These are phyloP conservation scores for Eupithecia pulchellata DNA, from an alignment of 2,888 invertebrate genomes.

Conservation along the genomic window DNA sequence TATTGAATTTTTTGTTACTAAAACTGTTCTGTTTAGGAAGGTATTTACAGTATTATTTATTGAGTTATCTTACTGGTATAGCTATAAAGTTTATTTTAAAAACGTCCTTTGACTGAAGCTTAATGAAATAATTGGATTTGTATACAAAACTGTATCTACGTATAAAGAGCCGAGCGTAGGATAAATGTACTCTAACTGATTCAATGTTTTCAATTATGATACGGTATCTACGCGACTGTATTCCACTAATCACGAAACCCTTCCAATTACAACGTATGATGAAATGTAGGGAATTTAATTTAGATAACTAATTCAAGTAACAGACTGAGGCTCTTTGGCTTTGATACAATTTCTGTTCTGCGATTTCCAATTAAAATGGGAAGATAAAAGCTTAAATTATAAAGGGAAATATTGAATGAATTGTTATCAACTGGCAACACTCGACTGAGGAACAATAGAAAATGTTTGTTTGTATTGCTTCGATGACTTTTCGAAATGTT, in stretches of 20 bases:
- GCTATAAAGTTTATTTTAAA: too few species aligned
- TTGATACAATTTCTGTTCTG: slow-evolving; percentile 19
- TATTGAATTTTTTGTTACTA: too few species aligned
- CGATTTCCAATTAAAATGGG: slow-evolving; percentile 16
- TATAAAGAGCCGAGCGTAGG: background rate
- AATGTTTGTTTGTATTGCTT: background rate
- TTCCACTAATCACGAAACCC: slow-evolving; percentile 12
- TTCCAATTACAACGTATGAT: slow-evolving; percentile 28
- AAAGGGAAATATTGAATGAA: slow-evolving; percentile 2
- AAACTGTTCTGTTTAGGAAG: too few species aligned
- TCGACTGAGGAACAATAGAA: slow-evolving; percentile 2
- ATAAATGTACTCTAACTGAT: slow-evolving; percentile 11
- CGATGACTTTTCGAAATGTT: background rate
- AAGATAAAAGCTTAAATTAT: background rate
- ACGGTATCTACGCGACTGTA: slow-evolving; percentile 11
- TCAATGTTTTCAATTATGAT: slow-evolving; percentile 25
- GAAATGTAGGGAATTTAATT: slow-evolving; percentile 27
- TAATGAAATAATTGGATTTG: too few species aligned
- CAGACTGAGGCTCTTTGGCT: slow-evolving; percentile 18
- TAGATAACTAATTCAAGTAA: slow-evolving; percentile 34
- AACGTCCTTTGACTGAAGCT: too few species aligned
- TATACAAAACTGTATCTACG: too few species aligned
- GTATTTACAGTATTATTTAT: too few species aligned
- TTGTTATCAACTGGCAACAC: slow-evolving; percentile 2
- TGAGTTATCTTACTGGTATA: too few species aligned